Percentiles rank a stretch among this genome's conserved stretches.
These are phyloP conservation scores for Notoglanidium macrostoma DNA, from an alignment of 2,797 vertebrate genomes.

Conservation along the genomic window DNA sequence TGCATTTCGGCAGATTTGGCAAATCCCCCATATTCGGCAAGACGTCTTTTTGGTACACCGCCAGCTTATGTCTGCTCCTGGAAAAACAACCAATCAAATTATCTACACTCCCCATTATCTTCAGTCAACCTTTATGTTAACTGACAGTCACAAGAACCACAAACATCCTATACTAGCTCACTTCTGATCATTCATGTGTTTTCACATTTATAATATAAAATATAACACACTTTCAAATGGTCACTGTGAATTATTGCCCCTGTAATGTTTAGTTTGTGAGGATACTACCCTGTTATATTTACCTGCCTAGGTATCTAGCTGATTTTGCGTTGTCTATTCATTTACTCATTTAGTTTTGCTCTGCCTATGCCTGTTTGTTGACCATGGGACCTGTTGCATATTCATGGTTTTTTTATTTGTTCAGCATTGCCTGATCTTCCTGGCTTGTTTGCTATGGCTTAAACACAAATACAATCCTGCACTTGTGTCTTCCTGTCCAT, in stretches of 20 bases:
- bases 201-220: not conserved
- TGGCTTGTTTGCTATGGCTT: not conserved
- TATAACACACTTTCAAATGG: not conserved
- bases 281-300: not conserved
- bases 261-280: not conserved
- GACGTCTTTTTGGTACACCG: no score
- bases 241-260: not conserved
- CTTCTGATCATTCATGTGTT: not conserved
- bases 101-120: not conserved
- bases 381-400: not conserved
- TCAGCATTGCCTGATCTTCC: not conserved
- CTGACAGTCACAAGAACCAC: not conserved
- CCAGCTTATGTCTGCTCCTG: not conserved
- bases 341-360: not conserved
- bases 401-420: not conserved
- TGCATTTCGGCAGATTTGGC: no score
- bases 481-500: not conserved
- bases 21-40: no score
- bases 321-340: not conserved
- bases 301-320: not conserved
- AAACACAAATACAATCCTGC: not conserved
- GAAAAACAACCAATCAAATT: not conserved
- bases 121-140: not conserved
- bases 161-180: not conserved
- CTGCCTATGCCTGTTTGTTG: not conserved